Base-by-base conservation (phyloP, 2,113 vertebrate genomes). In the Gymnocephalus cernua region DNA sequence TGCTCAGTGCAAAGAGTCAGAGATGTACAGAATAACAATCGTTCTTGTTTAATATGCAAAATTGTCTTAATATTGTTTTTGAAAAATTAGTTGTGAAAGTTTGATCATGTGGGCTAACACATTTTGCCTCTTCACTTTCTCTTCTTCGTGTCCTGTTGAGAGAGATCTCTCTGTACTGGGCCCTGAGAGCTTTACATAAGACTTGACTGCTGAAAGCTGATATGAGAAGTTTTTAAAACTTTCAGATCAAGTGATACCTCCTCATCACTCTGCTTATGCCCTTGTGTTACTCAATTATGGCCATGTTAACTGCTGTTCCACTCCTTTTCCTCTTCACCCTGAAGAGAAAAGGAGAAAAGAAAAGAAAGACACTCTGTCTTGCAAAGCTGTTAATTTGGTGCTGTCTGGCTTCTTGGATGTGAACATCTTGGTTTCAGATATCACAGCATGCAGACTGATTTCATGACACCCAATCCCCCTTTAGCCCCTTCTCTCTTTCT, bases 351-450 rank as follows among this genome's bases (percentile, higher is more conserved):
- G 0, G 38, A 41, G 38, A 41, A 41, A 41, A 10, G 38, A 41
- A 77, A 83, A 62, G n/a, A 68, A 48, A 35, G 23, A 58, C 71
- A 66, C 57, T 35, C 38, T 65, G 41, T 51, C 44, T 51, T 29
- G 32, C 9, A 61, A 84, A 86, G 79, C 45, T 78, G 72, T 65
- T 87, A 57, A 79, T 77, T 88, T 89, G 45, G 54, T 82, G 82
- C 74, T 72, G 68, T 67, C 78, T 57, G 48, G 67, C 45, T 70
- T 74, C 57, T 70, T 64, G 48, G 45, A 82, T 73, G 64, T 62
- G 75, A 86, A 80, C 58, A 27, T 79, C 78, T 84, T 68, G 72
- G 64, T 86, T 79, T 82, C 62, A 76, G 67, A 73, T 81, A 83
- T 83, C 69, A 66, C 62, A 80, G 75, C 74, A 69, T 41, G 68